A percentile compares a stretch with the other conserved stretches of the same genome.
Evolutionary conservation across 1,140 invertebrate genomes (phyloP).

Genomic region (Linepithema humile): DNA sequence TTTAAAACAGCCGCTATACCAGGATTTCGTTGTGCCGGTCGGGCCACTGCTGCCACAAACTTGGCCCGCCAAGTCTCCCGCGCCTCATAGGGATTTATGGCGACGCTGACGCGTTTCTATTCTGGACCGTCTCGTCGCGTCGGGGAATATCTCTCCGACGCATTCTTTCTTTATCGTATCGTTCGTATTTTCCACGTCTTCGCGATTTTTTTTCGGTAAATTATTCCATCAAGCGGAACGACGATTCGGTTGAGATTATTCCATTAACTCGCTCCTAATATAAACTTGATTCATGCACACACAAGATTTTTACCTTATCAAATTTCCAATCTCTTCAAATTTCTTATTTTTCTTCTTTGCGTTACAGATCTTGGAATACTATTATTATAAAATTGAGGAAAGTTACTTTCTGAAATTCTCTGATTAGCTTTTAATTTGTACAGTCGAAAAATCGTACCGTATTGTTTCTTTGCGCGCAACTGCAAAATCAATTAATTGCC

Average conservation of each 20-base stretch:
- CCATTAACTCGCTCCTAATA: too few relatives aligned
- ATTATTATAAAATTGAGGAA: background rate
- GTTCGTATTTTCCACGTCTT: background rate
- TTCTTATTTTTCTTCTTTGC: background rate
- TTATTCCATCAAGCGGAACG: background rate
- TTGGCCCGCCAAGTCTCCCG: constrained; percentile 56
- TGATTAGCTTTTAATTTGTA: background rate
- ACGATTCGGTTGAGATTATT: background rate
- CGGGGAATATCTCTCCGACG: constrained; percentile 15
- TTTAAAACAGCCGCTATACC: constrained; percentile 68
- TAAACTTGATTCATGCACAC: too few relatives aligned
- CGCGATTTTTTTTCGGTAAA: background rate
- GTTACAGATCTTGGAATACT: background rate
- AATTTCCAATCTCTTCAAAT: background rate
- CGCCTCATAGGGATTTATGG: constrained; percentile 60
- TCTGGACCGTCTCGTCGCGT: constrained; percentile 49
- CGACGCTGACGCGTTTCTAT: constrained; percentile 60
- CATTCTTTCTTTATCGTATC: background rate
- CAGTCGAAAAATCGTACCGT: background rate
- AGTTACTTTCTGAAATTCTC: background rate
- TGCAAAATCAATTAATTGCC: background rate
- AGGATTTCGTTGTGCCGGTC: constrained; percentile 60
- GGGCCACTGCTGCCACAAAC: constrained; percentile 41
- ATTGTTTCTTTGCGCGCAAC: background rate
- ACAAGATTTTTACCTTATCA: background rate